Evolutionary conservation across 2,888 invertebrate genomes (phyloP), one percentile per base, ranked within the genome.

Genomic region (Melieria crassipennis): DNA sequence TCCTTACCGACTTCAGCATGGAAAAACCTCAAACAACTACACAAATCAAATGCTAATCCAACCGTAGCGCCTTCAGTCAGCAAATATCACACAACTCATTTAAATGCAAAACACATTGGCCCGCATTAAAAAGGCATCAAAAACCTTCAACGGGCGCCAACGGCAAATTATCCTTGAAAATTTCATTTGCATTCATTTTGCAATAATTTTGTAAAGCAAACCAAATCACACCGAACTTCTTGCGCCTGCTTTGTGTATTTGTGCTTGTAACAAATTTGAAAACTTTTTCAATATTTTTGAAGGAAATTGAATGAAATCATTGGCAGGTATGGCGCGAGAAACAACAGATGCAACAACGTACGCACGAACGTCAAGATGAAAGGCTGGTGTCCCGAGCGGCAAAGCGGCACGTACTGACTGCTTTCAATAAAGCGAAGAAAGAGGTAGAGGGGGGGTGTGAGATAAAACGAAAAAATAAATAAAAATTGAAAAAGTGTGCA

Each of bases 131-230:
- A 56, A 50, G 50, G 16, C 57, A 56, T 56, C 57, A 56, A 4
- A 57, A 57, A 5, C n/a, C 9, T 30, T 13, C n/a, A 50, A 50
- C 5, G 52, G 10, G 52, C 11, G 11, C 78, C 73, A 76, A 77
- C 43, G 77, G 78, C 80, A 81, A 81, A 81, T 79, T 80, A 80
- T 81, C 80, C 81, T 79, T 81, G 79, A 78, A 78, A 81, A 81
- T 81, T 81, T 79, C 79, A 81, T 81, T 81, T 81, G 80, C 80
- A 81, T 81, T 81, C 79, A 80, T 81, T 80, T 81, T 76, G 78
- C 81, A 81, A 81, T 81, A 81, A 81, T 81, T 79, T 81, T 74
- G 80, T 80, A 79, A 75, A 79, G 71, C 75, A 76, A 74, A 74
- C 45, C 70, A 75, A 65, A 63, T 52, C 61, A 52, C 65, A 66